A percentile compares a stretch with the other conserved stretches of the same genome.
These are phyloP conservation scores for Campylomormyrus tamandua DNA, from an alignment of 2,113 vertebrate genomes.

Conservation along the genomic window DNA sequence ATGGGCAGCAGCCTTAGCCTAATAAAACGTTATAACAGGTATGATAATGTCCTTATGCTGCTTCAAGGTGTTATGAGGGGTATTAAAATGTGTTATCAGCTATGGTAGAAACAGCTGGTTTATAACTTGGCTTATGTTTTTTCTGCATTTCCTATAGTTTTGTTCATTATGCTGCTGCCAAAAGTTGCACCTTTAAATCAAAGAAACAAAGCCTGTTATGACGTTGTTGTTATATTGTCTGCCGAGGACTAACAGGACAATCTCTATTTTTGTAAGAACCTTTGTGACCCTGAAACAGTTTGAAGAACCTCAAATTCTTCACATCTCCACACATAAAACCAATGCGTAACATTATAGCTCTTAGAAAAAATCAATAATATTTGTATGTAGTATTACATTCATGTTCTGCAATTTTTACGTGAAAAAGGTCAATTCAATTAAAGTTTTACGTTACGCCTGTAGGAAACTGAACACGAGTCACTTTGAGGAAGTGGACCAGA, in stretches of 20 bases:
- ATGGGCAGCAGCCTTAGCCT: not conserved
- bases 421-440: not conserved
- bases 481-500: slow-evolving; percentile 36
- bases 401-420: not conserved
- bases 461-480: not conserved
- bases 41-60: not conserved
- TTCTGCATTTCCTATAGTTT: not conserved
- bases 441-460: not conserved
- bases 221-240: not conserved
- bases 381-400: not conserved
- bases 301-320: not conserved
- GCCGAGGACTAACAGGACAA: not conserved
- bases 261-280: not conserved
- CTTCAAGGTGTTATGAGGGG: not conserved
- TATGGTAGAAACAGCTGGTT: not conserved
- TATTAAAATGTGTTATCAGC: not conserved
- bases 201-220: not conserved
- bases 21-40: not conserved
- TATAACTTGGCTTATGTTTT: not conserved
- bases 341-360: not conserved
- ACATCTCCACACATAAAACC: not conserved
- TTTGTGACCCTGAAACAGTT: not conserved
- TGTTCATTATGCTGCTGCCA: not conserved
- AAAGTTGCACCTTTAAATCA: not conserved
- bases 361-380: not conserved